Conservation (phyloP, 2,888 invertebrate genomes). For the Koerneria pararmatus region DNA sequence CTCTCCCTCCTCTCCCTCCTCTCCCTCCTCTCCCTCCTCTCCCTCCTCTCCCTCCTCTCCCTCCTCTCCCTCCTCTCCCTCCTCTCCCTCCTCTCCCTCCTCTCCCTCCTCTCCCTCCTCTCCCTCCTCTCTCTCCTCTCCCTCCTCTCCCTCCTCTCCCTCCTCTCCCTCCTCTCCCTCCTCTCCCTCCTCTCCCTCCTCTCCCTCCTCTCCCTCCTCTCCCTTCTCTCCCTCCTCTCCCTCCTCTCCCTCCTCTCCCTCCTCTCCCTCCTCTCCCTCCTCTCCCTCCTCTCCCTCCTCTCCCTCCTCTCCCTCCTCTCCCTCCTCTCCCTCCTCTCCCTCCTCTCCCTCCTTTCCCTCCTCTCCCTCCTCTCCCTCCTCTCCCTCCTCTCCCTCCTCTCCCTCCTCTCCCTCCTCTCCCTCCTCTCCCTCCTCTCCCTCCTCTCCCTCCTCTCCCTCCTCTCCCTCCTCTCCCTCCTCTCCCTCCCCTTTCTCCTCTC, state of each 20-base stretch:
- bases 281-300: background rate
- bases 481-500: background rate
- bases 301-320: background rate
- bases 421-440: constrained; percentile 13
- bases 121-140: background rate
- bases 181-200: constrained; percentile 9
- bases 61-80: background rate
- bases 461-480: background rate
- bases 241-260: background rate
- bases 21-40: background rate
- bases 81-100: background rate
- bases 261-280: background rate
- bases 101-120: background rate
- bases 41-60: background rate
- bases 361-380: background rate
- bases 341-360: constrained; percentile 21
- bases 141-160: background rate
- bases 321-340: constrained; percentile 5
- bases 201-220: constrained; percentile 15
- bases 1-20: background rate
- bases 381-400: constrained; percentile 1
- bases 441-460: background rate
- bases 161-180: constrained; percentile 6
- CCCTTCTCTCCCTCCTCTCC: constrained; percentile 13
- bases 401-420: background rate